Base-by-base conservation (phyloP, 2,888 invertebrate genomes). In the Lydus trimaculatus region DNA sequence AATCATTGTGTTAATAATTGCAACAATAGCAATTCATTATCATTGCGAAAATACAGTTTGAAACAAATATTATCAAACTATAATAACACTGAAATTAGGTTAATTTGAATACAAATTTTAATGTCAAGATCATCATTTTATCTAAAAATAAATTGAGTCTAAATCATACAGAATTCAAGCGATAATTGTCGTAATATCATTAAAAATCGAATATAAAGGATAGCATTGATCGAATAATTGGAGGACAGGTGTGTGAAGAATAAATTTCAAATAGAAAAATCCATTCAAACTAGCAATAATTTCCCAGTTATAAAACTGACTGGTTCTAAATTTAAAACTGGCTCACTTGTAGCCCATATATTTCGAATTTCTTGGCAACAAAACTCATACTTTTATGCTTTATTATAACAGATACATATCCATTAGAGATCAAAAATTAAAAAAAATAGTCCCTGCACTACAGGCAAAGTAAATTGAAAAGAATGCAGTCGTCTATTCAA, bases 311-410 rank as follows among this genome's bases (percentile, higher is more conserved):
- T 52, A 64, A 64, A 64, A 60, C 62, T 48, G 63, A 67, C 64
- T 63, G 63, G 60, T 64, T 61, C 61, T 67, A 67, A 67, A 67
- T 61, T 61, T 67, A 67, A 28, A 23, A 56, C 61, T 61, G 67
- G 64, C 64, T 58, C 64, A 64, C 43, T 61, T 64, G 64, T 67
- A 61, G 62, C 64, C 67, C 64, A 64, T 64, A 67, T 64, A 67
- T 67, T 64, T 39, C 56, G 58, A 33, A 64, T 64, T 60, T 64
- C 64, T 67, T 67, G 67, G 67, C 67, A 67, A 39, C 23, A 13
- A 36, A 61, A 63, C 61, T 64, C 67, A 59, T 61, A 48, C 8
- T 48, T 48, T 48, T 67, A 64, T 61, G 60, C 58, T 39, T 61
- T 64, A 61, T 67, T 67, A 67, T 64, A 67, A 67, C 58, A 67